phyloP scores from a whole-genome alignment of 2,797 vertebrate species.

The Trachops cirrhosus region DNA sequence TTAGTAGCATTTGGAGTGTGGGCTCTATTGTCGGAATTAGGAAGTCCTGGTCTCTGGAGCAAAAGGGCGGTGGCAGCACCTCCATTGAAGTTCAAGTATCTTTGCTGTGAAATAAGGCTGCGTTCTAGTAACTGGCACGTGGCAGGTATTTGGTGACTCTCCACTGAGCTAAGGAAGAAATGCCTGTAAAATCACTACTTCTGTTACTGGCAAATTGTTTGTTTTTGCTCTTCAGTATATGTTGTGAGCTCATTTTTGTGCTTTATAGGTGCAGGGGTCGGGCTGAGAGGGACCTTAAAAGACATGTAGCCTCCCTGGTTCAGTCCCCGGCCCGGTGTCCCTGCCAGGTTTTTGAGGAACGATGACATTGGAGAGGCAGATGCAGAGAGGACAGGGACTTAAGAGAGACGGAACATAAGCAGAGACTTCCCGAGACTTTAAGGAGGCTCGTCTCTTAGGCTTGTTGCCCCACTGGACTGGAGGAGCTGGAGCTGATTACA shows the following conservation, averaged over 20 bases:
- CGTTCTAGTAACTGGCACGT: no score
- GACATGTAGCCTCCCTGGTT: background rate
- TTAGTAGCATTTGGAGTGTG: background rate
- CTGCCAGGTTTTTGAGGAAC: background rate
- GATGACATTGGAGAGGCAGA: background rate
- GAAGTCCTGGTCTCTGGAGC: background rate
- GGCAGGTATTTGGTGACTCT: background rate
- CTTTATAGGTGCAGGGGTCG: background rate
- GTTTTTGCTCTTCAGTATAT: background rate
- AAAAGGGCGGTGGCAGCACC: background rate
- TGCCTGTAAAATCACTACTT: background rate
- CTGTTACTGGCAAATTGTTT: background rate
- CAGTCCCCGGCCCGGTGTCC: background rate
- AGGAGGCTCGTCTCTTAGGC: background rate
- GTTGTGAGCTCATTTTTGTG: background rate
- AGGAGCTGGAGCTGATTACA: no score
- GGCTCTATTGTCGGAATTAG: background rate
- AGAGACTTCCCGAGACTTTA: background rate
- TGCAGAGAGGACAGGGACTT: background rate
- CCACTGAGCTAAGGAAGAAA: background rate
- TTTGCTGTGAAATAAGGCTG: background rate
- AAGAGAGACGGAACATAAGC: fast-evolving
- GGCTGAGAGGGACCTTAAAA: background rate
- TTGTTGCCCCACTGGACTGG: background rate
- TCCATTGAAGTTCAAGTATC: background rate